Base-by-base conservation (phyloP, 2,888 invertebrate species). In the Lochmaea capreae region DNA sequence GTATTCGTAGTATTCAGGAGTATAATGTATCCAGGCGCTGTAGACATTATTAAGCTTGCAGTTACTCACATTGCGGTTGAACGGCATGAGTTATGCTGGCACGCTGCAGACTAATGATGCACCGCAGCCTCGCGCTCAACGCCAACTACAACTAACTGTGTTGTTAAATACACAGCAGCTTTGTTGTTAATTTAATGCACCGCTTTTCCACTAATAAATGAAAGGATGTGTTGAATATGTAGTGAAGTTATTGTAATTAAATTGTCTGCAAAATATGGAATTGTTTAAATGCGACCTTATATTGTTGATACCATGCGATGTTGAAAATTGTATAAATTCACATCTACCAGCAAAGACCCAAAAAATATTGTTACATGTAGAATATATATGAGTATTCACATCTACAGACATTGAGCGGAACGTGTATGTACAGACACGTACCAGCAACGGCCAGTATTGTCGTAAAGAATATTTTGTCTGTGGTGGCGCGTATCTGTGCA, bases 61-160 rank as follows among this genome's bases (percentile, higher is more conserved):
- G 85, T 86, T 85, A 86, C 84, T 85, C 86, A 86, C 84, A 81
- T 81, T 85, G 86, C 83, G 86, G 86, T 85, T 84, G 78, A 76
- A 78, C 77, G 84, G 81, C 83, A 82, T 85, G 84, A 85, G 83
- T 85, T 85, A 84, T 79, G 79, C 79, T 77, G 80, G 62, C 62
- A 80, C 83, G 79, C 82, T 82, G 83, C 83, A 85, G 84, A 84
- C 82, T 84, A 85, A 84, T 84, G 84, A 84, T 83, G 84, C 84
- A 84, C 84, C 84, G 79, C 83, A 84, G 83, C 78, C 79, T 81
- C 81, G 77, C 80, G 75, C 76, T 77, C 79, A 79, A 76, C 79
- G 78, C 80, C 81, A 81, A 79, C 79, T 81, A 81, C 81, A 82
- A 83, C 80, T 83, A 81, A 81, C 80, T 79, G 81, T 81, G 79